phyloP scores from a whole-genome alignment of 2,113 vertebrate genomes.

The Laticauda laticaudata region DNA sequence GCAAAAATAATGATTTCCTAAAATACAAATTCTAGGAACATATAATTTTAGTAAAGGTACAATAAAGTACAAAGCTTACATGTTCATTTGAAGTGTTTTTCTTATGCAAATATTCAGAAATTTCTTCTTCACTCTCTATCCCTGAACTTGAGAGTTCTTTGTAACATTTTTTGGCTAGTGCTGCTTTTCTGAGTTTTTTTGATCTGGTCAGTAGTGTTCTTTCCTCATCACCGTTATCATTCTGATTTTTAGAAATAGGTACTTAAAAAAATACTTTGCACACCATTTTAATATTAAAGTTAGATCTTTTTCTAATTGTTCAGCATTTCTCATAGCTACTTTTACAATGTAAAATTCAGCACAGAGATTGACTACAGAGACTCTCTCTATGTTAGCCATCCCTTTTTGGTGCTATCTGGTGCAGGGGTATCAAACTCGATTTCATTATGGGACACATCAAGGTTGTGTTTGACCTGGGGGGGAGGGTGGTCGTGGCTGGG shows the following conservation, averaged over 20 bases:
- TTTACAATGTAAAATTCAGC: background rate
- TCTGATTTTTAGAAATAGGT: constrained; percentile 29
- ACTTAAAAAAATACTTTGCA: constrained; percentile 50
- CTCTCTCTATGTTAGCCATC: background rate
- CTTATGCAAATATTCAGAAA: background rate
- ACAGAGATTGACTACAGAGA: background rate
- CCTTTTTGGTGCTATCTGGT: background rate
- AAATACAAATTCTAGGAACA: background rate
- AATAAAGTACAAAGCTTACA: constrained; percentile 42
- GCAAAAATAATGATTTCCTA: background rate
- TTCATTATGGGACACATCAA: no score
- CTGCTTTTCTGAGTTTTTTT: constrained; percentile 73
- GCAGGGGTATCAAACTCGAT: no score
- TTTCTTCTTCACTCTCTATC: constrained; percentile 59
- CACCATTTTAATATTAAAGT: background rate
- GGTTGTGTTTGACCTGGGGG: no score
- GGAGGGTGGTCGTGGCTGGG: no score
- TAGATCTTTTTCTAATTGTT: background rate
- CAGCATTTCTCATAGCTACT: background rate
- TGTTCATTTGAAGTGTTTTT: constrained; percentile 46
- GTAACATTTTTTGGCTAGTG: constrained; percentile 76
- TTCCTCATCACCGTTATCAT: constrained; percentile 10
- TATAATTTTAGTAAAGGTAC: background rate
- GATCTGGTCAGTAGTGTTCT: constrained; percentile 43
- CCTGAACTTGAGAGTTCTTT: constrained; percentile 80